These are phyloP conservation scores for Drosophila melanica DNA, from an alignment of 1,140 invertebrate species.

Conservation along the genomic window DNA sequence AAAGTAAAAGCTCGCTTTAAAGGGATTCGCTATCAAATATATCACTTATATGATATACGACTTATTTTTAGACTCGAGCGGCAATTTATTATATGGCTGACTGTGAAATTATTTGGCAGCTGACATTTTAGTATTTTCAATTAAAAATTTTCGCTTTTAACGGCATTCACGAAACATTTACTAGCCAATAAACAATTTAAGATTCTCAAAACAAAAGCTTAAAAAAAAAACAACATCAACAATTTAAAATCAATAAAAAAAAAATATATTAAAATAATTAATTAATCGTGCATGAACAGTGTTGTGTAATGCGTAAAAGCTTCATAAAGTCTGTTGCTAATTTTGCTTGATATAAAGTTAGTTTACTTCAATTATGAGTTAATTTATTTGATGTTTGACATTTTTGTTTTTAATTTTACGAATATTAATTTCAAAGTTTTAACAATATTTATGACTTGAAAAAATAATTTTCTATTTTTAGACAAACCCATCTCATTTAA, in stretches of 20 bases:
- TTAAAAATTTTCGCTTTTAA: not conserved
- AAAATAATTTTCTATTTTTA: too few relatives aligned
- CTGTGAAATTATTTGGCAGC: constrained; percentile 10
- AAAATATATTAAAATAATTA: constrained; percentile 4
- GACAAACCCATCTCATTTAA: too few relatives aligned
- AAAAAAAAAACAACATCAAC: not conserved
- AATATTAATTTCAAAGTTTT: too few relatives aligned
- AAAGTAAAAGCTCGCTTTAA: too few relatives aligned
- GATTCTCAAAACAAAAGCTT: not conserved
- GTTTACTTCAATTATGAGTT: too few relatives aligned
- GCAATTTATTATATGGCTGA: constrained; percentile 1
- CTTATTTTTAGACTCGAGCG: not conserved
- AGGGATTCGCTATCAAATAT: not conserved
- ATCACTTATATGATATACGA: not conserved
- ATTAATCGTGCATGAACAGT: not conserved
- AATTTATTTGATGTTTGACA: too few relatives aligned
- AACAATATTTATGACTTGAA: too few relatives aligned
- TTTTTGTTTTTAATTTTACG: too few relatives aligned
- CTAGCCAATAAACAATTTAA: not conserved
- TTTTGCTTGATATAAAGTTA: too few relatives aligned
- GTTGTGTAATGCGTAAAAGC: not conserved
- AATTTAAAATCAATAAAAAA: not conserved
- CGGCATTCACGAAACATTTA: not conserved
- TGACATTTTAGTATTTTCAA: not conserved
- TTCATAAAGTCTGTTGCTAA: too few relatives aligned